Conservation (phyloP, 2,113 vertebrate species). For the Cephalophus harveyi region DNA sequence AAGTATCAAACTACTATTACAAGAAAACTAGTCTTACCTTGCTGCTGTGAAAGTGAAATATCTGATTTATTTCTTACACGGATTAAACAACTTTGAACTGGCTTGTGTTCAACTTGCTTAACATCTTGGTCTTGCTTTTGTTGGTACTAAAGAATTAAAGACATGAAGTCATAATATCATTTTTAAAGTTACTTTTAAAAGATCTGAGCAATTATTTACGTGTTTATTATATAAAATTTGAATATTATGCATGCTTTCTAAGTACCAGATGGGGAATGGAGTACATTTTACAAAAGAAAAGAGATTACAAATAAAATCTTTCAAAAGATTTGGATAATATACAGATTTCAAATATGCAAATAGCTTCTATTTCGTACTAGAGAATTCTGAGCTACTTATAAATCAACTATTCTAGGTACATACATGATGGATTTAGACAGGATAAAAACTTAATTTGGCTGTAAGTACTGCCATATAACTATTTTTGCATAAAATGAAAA, state of each 20-base stretch:
- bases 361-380: background rate
- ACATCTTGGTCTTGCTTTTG: conserved; percentile 68
- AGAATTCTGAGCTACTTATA: conserved; percentile 23
- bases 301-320: background rate
- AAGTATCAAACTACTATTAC: background rate
- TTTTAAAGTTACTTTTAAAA: conserved; percentile 21
- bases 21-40: conserved; percentile 79
- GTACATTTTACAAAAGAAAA: background rate
- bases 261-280: background rate
- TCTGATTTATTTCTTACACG: conserved; percentile 74
- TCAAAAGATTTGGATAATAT: background rate
- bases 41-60: conserved; percentile 63
- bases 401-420: conserved; percentile 21
- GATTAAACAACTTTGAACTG: conserved; percentile 75
- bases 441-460: conserved; percentile 38
- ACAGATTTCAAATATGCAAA: conserved; percentile 33
- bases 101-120: conserved; percentile 54
- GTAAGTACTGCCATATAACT: conserved; percentile 1
- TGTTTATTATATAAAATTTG: background rate
- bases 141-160: conserved; percentile 48
- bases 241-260: background rate
- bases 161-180: conserved; percentile 37
- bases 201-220: background rate
- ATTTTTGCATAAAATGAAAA: conserved; percentile 50
- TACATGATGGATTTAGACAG: conserved; percentile 10